Evolutionary conservation across 2,797 vertebrate species (phyloP), one percentile per base, ranked within the genome.

Genomic region (Tarsius wallacei): DNA sequence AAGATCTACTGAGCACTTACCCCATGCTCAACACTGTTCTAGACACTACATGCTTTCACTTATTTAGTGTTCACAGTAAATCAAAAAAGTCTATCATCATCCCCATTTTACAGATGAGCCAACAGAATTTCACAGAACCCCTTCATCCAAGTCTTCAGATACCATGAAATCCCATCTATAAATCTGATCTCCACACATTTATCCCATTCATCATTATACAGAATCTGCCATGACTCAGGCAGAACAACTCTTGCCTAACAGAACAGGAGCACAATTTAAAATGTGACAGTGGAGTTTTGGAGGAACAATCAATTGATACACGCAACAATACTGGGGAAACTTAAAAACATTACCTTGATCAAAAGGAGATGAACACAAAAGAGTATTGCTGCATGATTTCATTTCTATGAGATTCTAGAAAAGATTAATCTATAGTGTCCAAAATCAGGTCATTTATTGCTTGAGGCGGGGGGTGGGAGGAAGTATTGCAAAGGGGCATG

Each of bases 361-460:
- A 51, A 94, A 95, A 96, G 90, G 33, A 89, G n/a, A 24, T 33
- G 57, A 82, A 84, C 64, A 8, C 5, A 24, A 28, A 22, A 82
- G 68, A 63, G 12, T 1, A 57, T 6, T 13, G 19, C 68, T 22
- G 19, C 17, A 87, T n/a, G 76, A 42, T 49, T 61, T n/a, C 36
- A 83, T 90, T 64, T 42, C 78, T 73, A 36, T 2, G 47, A 94
- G 57, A 3, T n/a, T 55, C 53, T 76, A 21, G 49, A 76, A 76
- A 87, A 85, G 21, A 33, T 36, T 76, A 86, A 95, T 93, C 80
- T 64, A 64, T 0, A 63, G 64, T 42, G 89, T 80, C 51, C 83
- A 31, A 66, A 91, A 91, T 78, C 70, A 92, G 95, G 91, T 33
- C 71, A 17, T 2, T 3, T 28, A 59, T 49, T 77, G 93, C 51